A percentile compares a stretch with the other conserved stretches of the same genome.
phyloP scores from a whole-genome alignment of 1,140 invertebrate species.

The Drosophila subobscura region DNA sequence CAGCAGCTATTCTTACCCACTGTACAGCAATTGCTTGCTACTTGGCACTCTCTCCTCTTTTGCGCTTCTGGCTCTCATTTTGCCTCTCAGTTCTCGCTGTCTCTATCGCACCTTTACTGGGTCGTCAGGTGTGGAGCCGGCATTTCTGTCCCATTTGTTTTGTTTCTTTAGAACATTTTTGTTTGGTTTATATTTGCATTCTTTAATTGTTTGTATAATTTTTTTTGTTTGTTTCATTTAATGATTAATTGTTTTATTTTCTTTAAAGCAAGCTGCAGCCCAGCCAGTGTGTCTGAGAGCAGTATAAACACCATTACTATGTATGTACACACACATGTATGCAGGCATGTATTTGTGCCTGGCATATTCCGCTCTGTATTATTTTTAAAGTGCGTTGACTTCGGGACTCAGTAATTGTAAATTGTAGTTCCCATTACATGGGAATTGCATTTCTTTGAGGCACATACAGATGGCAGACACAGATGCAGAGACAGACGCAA shows the following conservation, averaged over 20 bases:
- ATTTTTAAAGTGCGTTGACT: slow-evolving; percentile 56
- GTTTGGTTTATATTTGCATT: slow-evolving; percentile 55
- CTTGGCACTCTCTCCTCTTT: not conserved
- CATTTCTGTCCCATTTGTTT: slow-evolving; percentile 28
- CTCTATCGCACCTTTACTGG: slow-evolving; percentile 32
- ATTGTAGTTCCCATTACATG: slow-evolving; percentile 18
- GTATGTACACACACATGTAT: not conserved
- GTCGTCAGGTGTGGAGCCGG: slow-evolving; percentile 48
- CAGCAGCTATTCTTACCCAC: not conserved
- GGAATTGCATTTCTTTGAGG: slow-evolving; percentile 8
- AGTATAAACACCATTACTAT: too few relatives aligned
- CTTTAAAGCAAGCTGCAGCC: not conserved
- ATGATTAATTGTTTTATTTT: slow-evolving; percentile 24
- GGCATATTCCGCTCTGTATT: slow-evolving; percentile 20
- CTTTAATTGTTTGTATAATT: slow-evolving; percentile 19
- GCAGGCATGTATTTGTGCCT: not conserved
- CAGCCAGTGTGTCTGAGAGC: too few relatives aligned
- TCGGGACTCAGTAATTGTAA: slow-evolving; percentile 24
- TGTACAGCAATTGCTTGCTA: slow-evolving; percentile 26
- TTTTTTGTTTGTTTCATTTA: slow-evolving; percentile 41
- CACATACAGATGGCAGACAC: slow-evolving; percentile 12
- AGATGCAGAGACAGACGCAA: slow-evolving; percentile 13
- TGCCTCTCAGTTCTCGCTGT: not conserved
- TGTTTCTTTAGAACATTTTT: slow-evolving; percentile 27
- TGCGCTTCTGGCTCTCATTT: slow-evolving; percentile 1